Base-by-base conservation (phyloP, 2,113 vertebrate species). In the Myotis brandtii region DNA sequence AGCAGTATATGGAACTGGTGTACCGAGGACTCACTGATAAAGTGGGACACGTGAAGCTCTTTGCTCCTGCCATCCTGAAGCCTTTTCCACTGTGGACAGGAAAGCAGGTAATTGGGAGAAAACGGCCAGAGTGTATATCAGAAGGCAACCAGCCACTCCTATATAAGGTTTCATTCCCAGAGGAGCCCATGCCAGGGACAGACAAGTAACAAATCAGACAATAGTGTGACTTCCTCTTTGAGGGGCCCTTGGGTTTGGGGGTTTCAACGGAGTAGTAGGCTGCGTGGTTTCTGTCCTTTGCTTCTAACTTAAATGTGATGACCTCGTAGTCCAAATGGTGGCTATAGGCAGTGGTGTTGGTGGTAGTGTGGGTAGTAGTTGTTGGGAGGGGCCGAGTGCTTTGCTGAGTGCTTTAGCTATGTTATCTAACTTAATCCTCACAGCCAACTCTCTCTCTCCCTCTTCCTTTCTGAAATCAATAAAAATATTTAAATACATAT, bases 1-100 rank as follows among this genome's bases (percentile, higher is more conserved):
- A 99, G 43, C 99, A 99, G 92, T 99, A 99, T 86, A 99, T 98
- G 32, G 99, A 99, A 96, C 98, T 99, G 81, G 98, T 99, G 17
- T 99, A 99, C 98, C 98, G 99, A 97, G 99, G 99, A 0, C 98
- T 99, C 90, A 99, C 99, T 0, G 99, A 99, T 98, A 99, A 98
- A 97, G 98, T 91, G 1, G 99, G 99, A 9, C 97, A 98, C 13
- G 99, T 99, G 10, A 99, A 98, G 94, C 96, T 98, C 54, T 98
- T 99, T 37, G 98, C 99, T 6, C 99, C 99, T 0, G 99, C 99
- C 80, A 97, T 99, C 59, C 82, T 99, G 97, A 99, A 99, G 94
- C 99, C 99, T 1, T 98, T 98, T n/a, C 95, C 9, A 0, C 98
- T 99, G 5, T 99, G 99, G 99, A 99, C 99, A 2, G 99, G 99